Base-by-base conservation (phyloP, 30 jellyfish, hydroid and myxozoan species). In the Pseudorhiza aurosa region DNA sequence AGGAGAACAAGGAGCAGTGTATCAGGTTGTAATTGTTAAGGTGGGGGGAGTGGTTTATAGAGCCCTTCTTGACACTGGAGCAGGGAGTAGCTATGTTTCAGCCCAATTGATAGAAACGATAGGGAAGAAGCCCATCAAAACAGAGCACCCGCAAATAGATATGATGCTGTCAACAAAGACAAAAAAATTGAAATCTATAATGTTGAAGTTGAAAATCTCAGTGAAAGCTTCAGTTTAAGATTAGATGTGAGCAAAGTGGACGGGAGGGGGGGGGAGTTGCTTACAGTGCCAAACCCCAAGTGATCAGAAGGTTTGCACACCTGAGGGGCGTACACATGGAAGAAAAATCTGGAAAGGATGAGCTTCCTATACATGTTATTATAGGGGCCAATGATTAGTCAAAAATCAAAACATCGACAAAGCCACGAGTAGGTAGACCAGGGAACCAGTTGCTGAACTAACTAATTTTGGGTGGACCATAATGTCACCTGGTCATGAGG, bases 401-500 rank as follows among this genome's bases (percentile, higher is more conserved):
- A 8, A 69, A 68, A 32, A 82, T 82, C 18, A 82, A 82, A 40
- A 68, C 86, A 21, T 22, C 36, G 14, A 37, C 82, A 0, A 57
- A 33, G 44, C 87, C 74, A 35, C 72, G 72, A 82, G 46, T 82
- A 10, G 81, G 87, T 36, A 68, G 72, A n/a, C 82, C 74, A 4
- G 94, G 7, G 92, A 81, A 2, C 92, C 92, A 43, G 85, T 31
- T 1, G 92, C 92, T 14, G 87, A 82, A 58, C 87, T 68, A 4
- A 82, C 94, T 1, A 46, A 35, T 21, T 50, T 51, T 35, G 94
- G 94, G 36, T 82, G 94, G 94, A 53, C 81, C 9, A 37, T 81
- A 28, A 81, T 36, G 68, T 43, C 92, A 56, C 90, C 84, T 0
- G 95, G 90, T 22, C 30, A 55, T 14, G 95, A 72, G 53, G 21